Base-by-base conservation (phyloP, 2,797 vertebrate genomes). In the Ptychobarbus kaznakovi region DNA sequence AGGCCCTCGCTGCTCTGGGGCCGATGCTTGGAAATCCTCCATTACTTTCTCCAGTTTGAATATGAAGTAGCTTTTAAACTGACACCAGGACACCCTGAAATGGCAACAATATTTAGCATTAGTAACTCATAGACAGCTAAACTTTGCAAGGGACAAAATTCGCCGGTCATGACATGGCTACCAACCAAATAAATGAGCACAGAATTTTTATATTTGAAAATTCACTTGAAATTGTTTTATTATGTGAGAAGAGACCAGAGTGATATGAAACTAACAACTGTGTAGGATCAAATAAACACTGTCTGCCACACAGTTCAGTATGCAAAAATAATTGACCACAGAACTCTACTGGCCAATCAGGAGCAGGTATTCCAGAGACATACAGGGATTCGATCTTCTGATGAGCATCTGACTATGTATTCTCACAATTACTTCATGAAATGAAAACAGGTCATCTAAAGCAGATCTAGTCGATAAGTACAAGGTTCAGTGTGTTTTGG, bases 21-120 rank as follows among this genome's bases (percentile, higher is more conserved):
- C 97, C 25, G 97, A 97, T 72, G 96, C 96, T 95, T 93, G 96
- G 86, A 99, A 99, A 92, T 99, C 98, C 93, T 99, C 98, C 97
- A 99, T 98, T 86, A 99, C 98, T 91, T 96, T 98, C 94, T 99
- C 98, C 95, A 99, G 93, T 95, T 99, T 99, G 94, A 98, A 99
- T 92, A 99, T 94, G 93, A 99, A 99, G 95, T 98, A 99, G 91
- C 95, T 96, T 95, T 99, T 99, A 92, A 99, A 99, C 89, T 98
- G 97, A 89, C 97, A 96, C 98, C 98, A 99, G 3, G 98, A 98
- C 88, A 99, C 96, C 95, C 98, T 99, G 81, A 15, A 38, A 44
- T 46, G 1, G 13, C 1, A 13, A 58, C 35, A 77, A 44, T 63
- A 63, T 18, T n/a, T 5, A 63, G 38, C 9, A 63, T 63, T 63